Evolutionary conservation across 37 sponge, comb jelly and placozoan genomes (phyloP), one percentile per base, ranked within the genome.

Genomic region (Aphrocallistes beatrix): DNA sequence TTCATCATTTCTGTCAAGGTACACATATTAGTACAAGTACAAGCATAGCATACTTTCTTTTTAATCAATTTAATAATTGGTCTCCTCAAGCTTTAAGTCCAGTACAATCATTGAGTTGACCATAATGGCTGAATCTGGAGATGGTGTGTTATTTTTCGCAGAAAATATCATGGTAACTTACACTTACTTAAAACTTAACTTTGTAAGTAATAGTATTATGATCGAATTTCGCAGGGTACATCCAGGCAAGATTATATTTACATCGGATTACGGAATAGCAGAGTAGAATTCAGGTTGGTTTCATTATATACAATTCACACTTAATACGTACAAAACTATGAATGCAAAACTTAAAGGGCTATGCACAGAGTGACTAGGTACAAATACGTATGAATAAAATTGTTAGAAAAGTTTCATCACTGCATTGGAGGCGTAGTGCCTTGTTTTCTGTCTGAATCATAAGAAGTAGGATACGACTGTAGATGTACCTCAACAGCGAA

Each of bases 101-200:
- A 60, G 75, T 60, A 60, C 75, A 19, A 30, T 60, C 10, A 60
- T 60, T 19, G 75, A 60, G n/a, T 60, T 60, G n/a, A 30, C n/a
- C 34, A 13, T 60, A 6, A 60, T 60, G 75, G 1, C 75, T 32
- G 75, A 60, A 19, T 60, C 75, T 3, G 75, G 75, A 32, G 75
- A 60, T 60, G 75, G 75, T 6, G 75, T 60, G 75, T 60, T 60
- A 60, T 28, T 60, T 60, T 60, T 60, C 75, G 75, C 75, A 60
- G 28, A 60, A 13, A 60, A 60, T 60, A 60, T 60, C 8, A 19
- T 25, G 75, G 75, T 60, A 60, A 3, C 8, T n/a, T n/a, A n/a
- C n/a, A n/a, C n/a, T 42, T 42, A 42, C 13, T 42, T 42, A 16
- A 42, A 42, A 6, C 6, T 16, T 42, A 42, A 42, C 13, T 42